phyloP scores from a whole-genome alignment of 2,888 invertebrate genomes.

The Marronus borbonicus region DNA sequence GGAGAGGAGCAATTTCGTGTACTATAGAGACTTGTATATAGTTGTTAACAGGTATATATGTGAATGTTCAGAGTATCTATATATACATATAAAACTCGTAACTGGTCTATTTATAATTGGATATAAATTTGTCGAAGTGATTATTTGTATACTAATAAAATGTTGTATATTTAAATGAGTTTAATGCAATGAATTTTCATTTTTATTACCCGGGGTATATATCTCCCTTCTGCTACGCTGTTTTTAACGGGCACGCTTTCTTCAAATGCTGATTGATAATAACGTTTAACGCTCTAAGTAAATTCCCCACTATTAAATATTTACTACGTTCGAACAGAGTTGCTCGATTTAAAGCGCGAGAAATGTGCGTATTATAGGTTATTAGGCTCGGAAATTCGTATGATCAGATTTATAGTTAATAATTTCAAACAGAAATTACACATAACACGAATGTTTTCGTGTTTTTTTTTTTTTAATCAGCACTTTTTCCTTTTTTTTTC shows the following conservation, averaged over 20 bases:
- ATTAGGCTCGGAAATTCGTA: not conserved
- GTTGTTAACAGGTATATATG: constrained; percentile 55
- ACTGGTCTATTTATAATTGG: constrained; percentile 54
- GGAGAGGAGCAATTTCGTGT: constrained; percentile 29
- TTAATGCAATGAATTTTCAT: constrained; percentile 50
- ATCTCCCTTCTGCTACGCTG: constrained; percentile 28
- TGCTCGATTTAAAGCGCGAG: constrained; percentile 8
- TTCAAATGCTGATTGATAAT: constrained; percentile 39
- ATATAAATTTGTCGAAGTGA: constrained; percentile 52
- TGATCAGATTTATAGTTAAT: constrained; percentile 26
- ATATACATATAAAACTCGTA: constrained; percentile 52
- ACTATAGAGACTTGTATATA: constrained; percentile 55
- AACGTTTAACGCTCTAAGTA: constrained; percentile 37
- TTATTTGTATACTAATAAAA: constrained; percentile 56
- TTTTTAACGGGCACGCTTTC: constrained; percentile 29
- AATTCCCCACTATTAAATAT: constrained; percentile 43
- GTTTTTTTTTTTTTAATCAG: constrained; percentile 3
- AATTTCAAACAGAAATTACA: constrained; percentile 20
- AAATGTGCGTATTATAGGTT: not conserved
- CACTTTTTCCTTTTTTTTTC: not conserved
- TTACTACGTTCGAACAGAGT: constrained; percentile 21
- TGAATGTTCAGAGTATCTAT: constrained; percentile 47
- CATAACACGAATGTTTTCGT: constrained; percentile 6
- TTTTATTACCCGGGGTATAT: constrained; percentile 50
- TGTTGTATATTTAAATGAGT: constrained; percentile 52